Evolutionary conservation across 2,888 invertebrate genomes (phyloP).

Genomic region (Lithophane ornitopus): DNA sequence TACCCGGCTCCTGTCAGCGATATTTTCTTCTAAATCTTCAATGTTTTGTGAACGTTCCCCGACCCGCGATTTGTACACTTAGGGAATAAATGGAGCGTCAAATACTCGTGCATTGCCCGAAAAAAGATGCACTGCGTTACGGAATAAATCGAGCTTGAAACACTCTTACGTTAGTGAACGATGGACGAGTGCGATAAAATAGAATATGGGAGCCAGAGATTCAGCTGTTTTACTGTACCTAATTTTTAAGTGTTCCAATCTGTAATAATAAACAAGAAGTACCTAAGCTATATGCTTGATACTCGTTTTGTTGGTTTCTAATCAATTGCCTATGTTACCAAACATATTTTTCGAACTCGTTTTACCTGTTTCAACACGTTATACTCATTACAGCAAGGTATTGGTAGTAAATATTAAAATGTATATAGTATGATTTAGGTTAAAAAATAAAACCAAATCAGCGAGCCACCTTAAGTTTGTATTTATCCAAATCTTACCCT

Average conservation of each 20-base stretch:
- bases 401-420: neutral
- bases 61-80: slow-evolving; percentile 53
- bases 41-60: slow-evolving; percentile 55
- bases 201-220: neutral
- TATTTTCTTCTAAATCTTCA: slow-evolving; percentile 63
- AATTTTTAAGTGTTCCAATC: neutral
- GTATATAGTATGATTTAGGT: neutral
- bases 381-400: no score
- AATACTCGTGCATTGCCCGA: slow-evolving; percentile 39
- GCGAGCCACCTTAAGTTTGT: neutral
- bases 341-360: neutral
- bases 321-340: neutral
- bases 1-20: slow-evolving; percentile 48
- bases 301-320: neutral
- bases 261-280: neutral
- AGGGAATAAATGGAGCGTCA: slow-evolving; percentile 56
- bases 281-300: no score
- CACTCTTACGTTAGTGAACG: slow-evolving; percentile 27
- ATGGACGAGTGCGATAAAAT: slow-evolving; percentile 15
- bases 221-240: no score
- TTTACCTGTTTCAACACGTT: neutral
- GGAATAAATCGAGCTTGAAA: slow-evolving; percentile 46
- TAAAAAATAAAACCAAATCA: neutral
- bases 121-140: slow-evolving; percentile 53
- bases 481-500: neutral